Conservation (phyloP, 2,797 vertebrate species). For the Sebastes vulpes region DNA sequence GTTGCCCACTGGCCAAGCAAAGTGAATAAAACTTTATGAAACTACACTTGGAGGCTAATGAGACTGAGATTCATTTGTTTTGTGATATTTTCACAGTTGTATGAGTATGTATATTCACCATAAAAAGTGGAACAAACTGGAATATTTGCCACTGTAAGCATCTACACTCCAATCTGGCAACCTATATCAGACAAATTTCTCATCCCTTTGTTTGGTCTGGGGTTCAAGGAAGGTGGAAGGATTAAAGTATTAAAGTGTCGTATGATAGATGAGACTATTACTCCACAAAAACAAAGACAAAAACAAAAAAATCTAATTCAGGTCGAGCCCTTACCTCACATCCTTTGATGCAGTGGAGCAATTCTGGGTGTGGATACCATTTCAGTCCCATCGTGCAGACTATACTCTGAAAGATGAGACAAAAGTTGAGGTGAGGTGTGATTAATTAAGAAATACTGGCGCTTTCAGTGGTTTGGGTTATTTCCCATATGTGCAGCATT, state of each 20-base stretch:
- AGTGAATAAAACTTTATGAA: slow-evolving; percentile 25
- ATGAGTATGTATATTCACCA: background rate
- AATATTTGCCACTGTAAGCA: background rate
- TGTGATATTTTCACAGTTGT: background rate
- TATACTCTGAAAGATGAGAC: slow-evolving; percentile 86
- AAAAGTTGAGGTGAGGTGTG: background rate
- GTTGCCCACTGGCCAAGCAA: slow-evolving; percentile 10
- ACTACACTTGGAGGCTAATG: slow-evolving; percentile 7
- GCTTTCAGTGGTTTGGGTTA: background rate
- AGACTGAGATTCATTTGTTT: background rate
- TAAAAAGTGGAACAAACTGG: background rate
- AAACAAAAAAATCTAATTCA: background rate
- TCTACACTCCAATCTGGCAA: background rate
- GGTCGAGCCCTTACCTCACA: slow-evolving; percentile 91
- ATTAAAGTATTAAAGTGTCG: background rate
- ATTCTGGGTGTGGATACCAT: slow-evolving; percentile 95
- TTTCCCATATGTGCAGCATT: background rate
- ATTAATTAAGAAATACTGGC: slow-evolving; percentile 6
- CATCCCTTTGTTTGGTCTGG: background rate
- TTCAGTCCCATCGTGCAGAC: slow-evolving; percentile 95
- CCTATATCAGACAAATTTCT: background rate
- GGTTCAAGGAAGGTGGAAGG: background rate
- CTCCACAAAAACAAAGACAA: background rate
- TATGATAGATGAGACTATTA: slow-evolving; percentile 23
- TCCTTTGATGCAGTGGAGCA: slow-evolving; percentile 96